A percentile compares a stretch with the other conserved stretches of the same genome.
phyloP scores from a whole-genome alignment of 92 coral and sea anemone species.

The Anthopleura xanthogrammica region DNA sequence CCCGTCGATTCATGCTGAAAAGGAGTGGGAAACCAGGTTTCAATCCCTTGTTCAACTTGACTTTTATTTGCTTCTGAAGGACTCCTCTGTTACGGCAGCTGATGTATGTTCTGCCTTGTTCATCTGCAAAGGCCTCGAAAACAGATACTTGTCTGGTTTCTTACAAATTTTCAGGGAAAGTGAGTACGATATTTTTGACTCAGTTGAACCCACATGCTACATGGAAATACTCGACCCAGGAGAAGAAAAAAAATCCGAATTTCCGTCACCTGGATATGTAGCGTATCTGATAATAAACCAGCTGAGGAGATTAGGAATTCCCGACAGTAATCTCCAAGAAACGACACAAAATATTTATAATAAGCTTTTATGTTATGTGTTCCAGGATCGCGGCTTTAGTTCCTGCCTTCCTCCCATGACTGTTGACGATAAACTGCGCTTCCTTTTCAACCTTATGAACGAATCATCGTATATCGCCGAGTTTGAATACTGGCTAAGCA shows the following conservation, averaged over 20 bases:
- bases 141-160: neutral
- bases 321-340: neutral
- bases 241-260: neutral
- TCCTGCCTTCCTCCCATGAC: too few species aligned
- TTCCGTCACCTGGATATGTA: slow-evolving; percentile 11
- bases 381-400: neutral
- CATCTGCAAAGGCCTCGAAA: neutral
- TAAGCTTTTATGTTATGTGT: neutral
- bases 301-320: neutral
- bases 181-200: neutral
- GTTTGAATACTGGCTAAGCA: slow-evolving; percentile 28
- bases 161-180: too few species aligned
- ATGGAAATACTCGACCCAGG: neutral
- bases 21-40: too few species aligned
- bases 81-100: neutral
- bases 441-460: slow-evolving; percentile 23
- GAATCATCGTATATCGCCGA: slow-evolving; percentile 34
- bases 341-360: neutral
- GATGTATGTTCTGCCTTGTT: slow-evolving; percentile 6
- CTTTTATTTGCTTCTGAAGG: slow-evolving; percentile 9
- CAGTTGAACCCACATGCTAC: neutral
- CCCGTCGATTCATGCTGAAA: neutral
- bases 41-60: slow-evolving; percentile 5
- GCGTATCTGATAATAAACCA: slow-evolving; percentile 7
- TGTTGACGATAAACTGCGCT: slow-evolving; percentile 6